Evolutionary conservation across 1,140 invertebrate genomes (phyloP), one percentile per base, ranked within the genome.

Genomic region (Cotesia chilonis): DNA sequence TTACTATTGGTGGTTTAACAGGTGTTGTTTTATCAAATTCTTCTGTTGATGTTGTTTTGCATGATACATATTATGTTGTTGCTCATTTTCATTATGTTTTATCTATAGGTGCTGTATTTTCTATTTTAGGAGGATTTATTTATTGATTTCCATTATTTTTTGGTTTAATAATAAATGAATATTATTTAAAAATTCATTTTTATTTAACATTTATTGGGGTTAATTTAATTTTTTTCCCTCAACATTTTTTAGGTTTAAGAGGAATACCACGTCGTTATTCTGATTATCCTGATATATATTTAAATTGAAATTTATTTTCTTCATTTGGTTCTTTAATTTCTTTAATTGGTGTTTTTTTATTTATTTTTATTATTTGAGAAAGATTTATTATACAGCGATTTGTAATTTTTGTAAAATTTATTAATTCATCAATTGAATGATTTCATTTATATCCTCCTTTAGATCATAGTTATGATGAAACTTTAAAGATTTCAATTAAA

Each of bases 1-100:
- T 92, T 83, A 91, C 88, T 9, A 80, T 91, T 47, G 90, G 90
- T 75, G 89, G 90, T 61, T 81, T 92, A 86, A 91, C 90, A 68
- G 90, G 90, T 79, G 87, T 90, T 77, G 87, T 92, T 72, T 84
- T 94, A 87, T 89, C 92, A 73, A 93, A 93, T 82, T 92, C 91
- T 66, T 90, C 90, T 64, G 84, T 93, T 82, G 92, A 94, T 90
- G 89, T 92, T 86, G 81, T 89, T 77, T 72, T 93, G 36, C 91
- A 93, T 88, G 91, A 93, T 82, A 93, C 91, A 28, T 94, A 93
- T 84, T 94, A 92, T 89, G 91, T 93, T 60, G 91, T 93, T 66
- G 90, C 90, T 63, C 92, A 94, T 85, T 94, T 94, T 82, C 92
- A 94, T 83, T 93, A 91, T 86, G 88, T 91, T 61, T 75, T 91